phyloP scores from a whole-genome alignment of 2,113 vertebrate species.

The Neolamprologus kungweensis region DNA sequence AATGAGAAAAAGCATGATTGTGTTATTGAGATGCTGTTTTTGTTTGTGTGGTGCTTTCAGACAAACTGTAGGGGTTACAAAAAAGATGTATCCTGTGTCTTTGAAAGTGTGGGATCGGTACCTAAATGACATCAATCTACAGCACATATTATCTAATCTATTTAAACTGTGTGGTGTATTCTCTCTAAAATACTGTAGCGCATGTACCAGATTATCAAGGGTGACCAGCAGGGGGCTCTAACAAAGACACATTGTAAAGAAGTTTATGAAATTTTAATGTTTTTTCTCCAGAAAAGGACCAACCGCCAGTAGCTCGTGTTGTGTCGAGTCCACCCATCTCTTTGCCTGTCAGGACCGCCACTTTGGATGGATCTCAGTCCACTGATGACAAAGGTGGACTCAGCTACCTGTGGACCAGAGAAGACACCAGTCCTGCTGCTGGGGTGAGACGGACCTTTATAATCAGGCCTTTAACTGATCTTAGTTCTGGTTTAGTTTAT shows the following conservation, averaged over 20 bases:
- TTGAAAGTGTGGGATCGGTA: background rate
- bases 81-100: background rate
- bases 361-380: slow-evolving; percentile 87
- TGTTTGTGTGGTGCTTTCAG: background rate
- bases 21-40: background rate
- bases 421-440: slow-evolving; percentile 88
- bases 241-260: fast-evolving
- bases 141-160: background rate
- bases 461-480: background rate
- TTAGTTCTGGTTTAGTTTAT: background rate
- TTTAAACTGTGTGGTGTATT: background rate
- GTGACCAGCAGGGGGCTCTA: background rate
- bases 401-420: slow-evolving; percentile 87
- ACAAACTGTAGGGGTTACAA: background rate
- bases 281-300: slow-evolving; percentile 80
- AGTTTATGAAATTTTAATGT: background rate
- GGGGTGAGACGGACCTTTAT: slow-evolving; percentile 74
- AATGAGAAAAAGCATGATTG: background rate
- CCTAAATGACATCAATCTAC: background rate
- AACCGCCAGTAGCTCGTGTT: slow-evolving; percentile 81
- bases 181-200: background rate
- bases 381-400: slow-evolving; percentile 88
- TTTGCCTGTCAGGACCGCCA: slow-evolving; percentile 79
- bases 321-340: slow-evolving; percentile 76
- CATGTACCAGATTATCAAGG: background rate